These are phyloP conservation scores for Agriopis aurantiaria DNA, from an alignment of 2,888 invertebrate species.

Conservation along the genomic window DNA sequence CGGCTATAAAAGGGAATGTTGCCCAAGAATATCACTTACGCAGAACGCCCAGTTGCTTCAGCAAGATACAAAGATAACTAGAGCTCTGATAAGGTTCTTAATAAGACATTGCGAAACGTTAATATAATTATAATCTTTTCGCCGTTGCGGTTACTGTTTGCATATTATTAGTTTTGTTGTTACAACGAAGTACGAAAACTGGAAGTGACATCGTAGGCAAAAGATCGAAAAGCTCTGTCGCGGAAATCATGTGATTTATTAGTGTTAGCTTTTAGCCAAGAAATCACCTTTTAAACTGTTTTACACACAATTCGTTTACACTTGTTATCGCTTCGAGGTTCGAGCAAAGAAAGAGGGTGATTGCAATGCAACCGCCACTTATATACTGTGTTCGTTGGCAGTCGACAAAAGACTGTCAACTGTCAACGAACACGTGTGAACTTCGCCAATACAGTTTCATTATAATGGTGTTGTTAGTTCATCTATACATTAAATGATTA, in stretches of 20 bases:
- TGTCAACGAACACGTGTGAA: too few relatives aligned
- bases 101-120: constrained; percentile 59
- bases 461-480: too few relatives aligned
- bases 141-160: constrained; percentile 59
- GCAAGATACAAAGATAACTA: constrained; percentile 36
- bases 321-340: too few relatives aligned
- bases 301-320: too few relatives aligned
- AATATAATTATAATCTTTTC: constrained; percentile 63
- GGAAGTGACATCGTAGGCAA: constrained; percentile 20
- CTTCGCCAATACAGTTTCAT: too few relatives aligned
- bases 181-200: constrained; percentile 37
- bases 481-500: too few relatives aligned
- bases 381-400: too few relatives aligned
- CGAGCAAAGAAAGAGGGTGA: too few relatives aligned
- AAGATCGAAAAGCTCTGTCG: neutral
- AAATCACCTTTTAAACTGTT: too few relatives aligned
- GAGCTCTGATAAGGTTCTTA: constrained; percentile 50
- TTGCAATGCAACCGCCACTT: too few relatives aligned
- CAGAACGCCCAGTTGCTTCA: constrained; percentile 42
- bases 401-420: too few relatives aligned
- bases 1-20: constrained; percentile 3
- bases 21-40: constrained; percentile 42
- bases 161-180: constrained; percentile 50
- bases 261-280: too few relatives aligned
- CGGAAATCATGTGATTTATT: neutral